Evolutionary conservation across 64 coral and sea anemone species (phyloP), one percentile per base, ranked within the genome.

Genomic region (Pocillopora damicornis): DNA sequence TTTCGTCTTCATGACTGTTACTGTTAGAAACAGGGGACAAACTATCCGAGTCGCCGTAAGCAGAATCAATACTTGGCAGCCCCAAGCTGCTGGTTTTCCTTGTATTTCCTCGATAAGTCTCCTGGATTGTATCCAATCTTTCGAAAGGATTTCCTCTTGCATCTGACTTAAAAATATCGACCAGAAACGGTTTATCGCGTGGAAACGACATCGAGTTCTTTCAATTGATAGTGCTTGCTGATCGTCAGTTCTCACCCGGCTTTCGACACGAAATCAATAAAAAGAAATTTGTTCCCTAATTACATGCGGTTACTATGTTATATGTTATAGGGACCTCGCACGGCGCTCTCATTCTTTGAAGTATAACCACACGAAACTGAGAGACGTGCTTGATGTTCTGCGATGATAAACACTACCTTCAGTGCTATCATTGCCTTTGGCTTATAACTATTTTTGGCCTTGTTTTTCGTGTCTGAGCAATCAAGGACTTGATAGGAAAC

Each of bases 61-160:
- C 81, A 22, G 81, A 85, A 72, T 85, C 81, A 14, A 85, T 58
- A 72, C 81, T 85, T 57, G 81, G 81, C 17, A 85, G 63, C 11
- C 7, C 22, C 69, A 65, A 72, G 64, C 81, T 30, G 35, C 38
- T 66, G 65, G 58, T 30, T 78, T 88, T 88, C 23, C 58, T 45
- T 26, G 86, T 76, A 76, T 62, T 88, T 42, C 56, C 22, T 88
- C 37, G 86, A 35, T 42, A 63, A 18, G 37, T 77, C 14, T 38
- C 57, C 18, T 62, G 20, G 58, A 73, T 35, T 17, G 74, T 5
- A 61, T 62, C 61, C 74, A 18, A 17, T 62, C 13, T 62, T n/a
- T 76, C 61, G 37, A 35, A 45, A 34, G 56, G 5, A 35, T 35
- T 35, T 62, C 17, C 59, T 75, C 71, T 75, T 22, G 26, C 17